Conservation (phyloP, 1,140 invertebrate genomes). For the Pinna nobilis region DNA sequence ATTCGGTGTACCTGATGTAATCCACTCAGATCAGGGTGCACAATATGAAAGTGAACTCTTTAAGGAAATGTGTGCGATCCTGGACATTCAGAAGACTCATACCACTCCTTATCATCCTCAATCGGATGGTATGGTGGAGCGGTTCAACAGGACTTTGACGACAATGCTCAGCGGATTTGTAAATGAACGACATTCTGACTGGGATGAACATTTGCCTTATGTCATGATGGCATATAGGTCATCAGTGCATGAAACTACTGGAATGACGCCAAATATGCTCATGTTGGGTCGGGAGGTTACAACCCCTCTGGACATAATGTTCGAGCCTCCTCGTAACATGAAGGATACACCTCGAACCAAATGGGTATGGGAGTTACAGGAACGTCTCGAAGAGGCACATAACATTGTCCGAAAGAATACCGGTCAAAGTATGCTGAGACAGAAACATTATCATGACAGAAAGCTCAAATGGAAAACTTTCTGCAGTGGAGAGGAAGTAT, state of each 20-base stretch:
- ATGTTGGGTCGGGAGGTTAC: conserved; percentile 13
- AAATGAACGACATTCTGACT: conserved; percentile 8
- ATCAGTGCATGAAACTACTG: conserved; percentile 42
- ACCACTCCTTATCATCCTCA: conserved; percentile 15
- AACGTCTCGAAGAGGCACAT: conserved; percentile 15
- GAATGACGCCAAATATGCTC: conserved; percentile 45
- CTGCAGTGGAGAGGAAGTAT: not conserved
- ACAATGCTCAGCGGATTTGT: conserved; percentile 8
- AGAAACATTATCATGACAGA: conserved; percentile 2
- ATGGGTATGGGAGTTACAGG: conserved; percentile 18
- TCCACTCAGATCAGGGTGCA: not conserved
- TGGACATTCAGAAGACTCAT: conserved; percentile 13
- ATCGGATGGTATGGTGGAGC: conserved; percentile 20
- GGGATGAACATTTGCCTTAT: conserved; percentile 16
- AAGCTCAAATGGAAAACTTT: not conserved
- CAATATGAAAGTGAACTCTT: conserved; percentile 16
- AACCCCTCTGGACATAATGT: not conserved
- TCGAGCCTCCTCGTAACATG: not conserved
- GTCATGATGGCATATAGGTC: conserved; percentile 49
- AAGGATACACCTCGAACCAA: not conserved
- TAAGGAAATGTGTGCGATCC: conserved; percentile 13
- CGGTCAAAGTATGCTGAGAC: not conserved
- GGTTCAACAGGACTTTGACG: conserved; percentile 3
- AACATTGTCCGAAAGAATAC: not conserved
- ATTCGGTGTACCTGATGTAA: not conserved